phyloP scores from a whole-genome alignment of 2,888 invertebrate genomes.

The Eilema sororculum region DNA sequence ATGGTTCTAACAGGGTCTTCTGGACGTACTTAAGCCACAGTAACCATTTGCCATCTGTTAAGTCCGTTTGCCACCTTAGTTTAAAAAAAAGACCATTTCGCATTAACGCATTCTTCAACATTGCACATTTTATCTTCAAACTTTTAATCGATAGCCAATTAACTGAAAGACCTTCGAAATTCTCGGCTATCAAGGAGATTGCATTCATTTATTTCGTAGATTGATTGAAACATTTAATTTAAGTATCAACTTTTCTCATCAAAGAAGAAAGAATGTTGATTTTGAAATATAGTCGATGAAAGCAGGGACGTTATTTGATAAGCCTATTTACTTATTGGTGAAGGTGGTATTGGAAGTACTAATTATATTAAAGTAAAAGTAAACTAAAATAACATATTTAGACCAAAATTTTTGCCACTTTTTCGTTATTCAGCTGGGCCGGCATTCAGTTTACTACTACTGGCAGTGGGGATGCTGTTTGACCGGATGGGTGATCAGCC shows the following conservation, averaged over 20 bases:
- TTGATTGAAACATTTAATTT: slow-evolving; percentile 53
- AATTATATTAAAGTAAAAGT: neutral
- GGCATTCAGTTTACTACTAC: too few species aligned
- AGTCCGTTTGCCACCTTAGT: neutral
- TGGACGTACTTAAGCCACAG: too few species aligned
- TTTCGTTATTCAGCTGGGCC: too few species aligned
- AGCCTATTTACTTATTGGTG: slow-evolving; percentile 28
- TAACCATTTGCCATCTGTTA: too few species aligned
- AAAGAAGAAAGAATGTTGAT: slow-evolving; percentile 31
- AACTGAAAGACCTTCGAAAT: slow-evolving; percentile 37
- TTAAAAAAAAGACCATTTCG: neutral
- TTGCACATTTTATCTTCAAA: slow-evolving; percentile 24
- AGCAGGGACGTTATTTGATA: slow-evolving; percentile 38
- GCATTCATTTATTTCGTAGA: slow-evolving; percentile 55
- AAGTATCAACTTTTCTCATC: slow-evolving; percentile 54
- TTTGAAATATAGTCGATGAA: slow-evolving; percentile 32
- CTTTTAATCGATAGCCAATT: slow-evolving; percentile 50
- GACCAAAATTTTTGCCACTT: neutral
- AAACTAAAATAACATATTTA: too few species aligned
- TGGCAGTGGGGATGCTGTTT: too few species aligned
- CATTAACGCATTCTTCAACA: slow-evolving; percentile 25
- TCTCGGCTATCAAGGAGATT: slow-evolving; percentile 43
- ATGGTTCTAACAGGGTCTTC: too few species aligned
- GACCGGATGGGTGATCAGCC: too few species aligned
- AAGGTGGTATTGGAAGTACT: neutral